Conservation (phyloP, 2,797 vertebrate genomes). For the Girardinus metallicus region DNA sequence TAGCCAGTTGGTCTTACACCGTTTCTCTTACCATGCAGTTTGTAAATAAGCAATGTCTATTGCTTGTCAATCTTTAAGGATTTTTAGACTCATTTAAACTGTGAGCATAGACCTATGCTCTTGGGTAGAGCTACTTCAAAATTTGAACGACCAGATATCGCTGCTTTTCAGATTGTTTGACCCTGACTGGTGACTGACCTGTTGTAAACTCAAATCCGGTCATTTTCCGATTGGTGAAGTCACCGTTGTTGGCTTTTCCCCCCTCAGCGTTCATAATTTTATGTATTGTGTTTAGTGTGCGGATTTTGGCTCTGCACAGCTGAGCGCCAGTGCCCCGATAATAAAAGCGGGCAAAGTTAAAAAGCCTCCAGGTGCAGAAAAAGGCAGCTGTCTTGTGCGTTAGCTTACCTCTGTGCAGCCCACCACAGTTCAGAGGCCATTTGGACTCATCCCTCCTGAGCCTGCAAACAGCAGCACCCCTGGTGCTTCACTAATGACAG, state of each 20-base stretch:
- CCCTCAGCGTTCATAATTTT: neutral
- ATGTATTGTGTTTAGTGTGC: slow-evolving; percentile 8
- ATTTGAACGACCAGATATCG: neutral
- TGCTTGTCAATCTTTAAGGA: neutral
- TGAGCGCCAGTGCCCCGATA: slow-evolving; percentile 21
- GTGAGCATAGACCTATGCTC: neutral
- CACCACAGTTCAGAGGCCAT: slow-evolving; percentile 70
- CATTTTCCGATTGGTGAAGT: neutral
- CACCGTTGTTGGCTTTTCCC: neutral
- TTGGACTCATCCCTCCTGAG: slow-evolving; percentile 68
- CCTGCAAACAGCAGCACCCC: slow-evolving; percentile 51
- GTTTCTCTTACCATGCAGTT: neutral
- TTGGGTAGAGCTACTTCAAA: neutral
- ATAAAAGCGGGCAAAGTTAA: slow-evolving; percentile 31
- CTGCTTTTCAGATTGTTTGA: neutral
- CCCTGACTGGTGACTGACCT: neutral
- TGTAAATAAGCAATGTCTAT: neutral
- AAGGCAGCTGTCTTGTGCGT: slow-evolving; percentile 43
- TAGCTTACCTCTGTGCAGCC: slow-evolving; percentile 57
- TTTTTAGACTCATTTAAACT: neutral
- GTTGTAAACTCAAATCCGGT: neutral
- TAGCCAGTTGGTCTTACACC: neutral
- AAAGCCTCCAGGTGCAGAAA: slow-evolving; percentile 50
- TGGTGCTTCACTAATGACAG: slow-evolving; percentile 65
- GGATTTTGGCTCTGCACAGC: slow-evolving; percentile 9